Base-by-base conservation (phyloP, 2,797 vertebrate species). In the Molossus alvarezi region DNA sequence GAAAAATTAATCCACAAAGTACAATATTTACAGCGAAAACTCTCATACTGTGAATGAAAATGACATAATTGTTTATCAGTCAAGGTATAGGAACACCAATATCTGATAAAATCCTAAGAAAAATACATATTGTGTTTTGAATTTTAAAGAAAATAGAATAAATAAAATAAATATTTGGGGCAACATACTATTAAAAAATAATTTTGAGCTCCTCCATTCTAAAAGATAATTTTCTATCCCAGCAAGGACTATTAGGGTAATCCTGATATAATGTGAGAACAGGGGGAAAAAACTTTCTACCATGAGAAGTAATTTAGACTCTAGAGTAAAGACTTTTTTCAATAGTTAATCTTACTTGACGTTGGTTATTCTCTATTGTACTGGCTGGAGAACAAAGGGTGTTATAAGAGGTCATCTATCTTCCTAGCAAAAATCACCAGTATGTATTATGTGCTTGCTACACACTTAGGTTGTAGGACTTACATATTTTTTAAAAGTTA, bases 91-190 rank as follows among this genome's bases (percentile, higher is more conserved):
- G 0, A 17, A 79, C 7, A 8, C 13, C 0, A 45, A 2, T 51
- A 8, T 64, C 58, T 93, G 45, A 95, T 62, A 91, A 94, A 83
- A 41, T 2, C 10, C 10, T 55, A 79, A 82, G 23, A 69, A 29
- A 96, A 91, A 79, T 45, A 60, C 5, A 79, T 76, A 12, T 45
- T 62, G 72, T 53, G 9, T 48, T 71, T 88, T 89, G 12, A 9
- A 41, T 82, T 93, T 73, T 89, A 86, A 92, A 76, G 25, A 33
- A 75, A 92, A 76, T 10, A 72, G 29, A 77, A 73, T 82, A 88
- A 89, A 85, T 29, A 25, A 23, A 13, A 73, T 41, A 93, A n/a
- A 41, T 5, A 67, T 88, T 65, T 60, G 3, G 37, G 18, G 41
- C 12, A 81, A 41, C 17, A 67, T n/a, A 91, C 9, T 73, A 84